Evolutionary conservation across 2,113 vertebrate genomes (phyloP).

Genomic region (Nestor notabilis): DNA sequence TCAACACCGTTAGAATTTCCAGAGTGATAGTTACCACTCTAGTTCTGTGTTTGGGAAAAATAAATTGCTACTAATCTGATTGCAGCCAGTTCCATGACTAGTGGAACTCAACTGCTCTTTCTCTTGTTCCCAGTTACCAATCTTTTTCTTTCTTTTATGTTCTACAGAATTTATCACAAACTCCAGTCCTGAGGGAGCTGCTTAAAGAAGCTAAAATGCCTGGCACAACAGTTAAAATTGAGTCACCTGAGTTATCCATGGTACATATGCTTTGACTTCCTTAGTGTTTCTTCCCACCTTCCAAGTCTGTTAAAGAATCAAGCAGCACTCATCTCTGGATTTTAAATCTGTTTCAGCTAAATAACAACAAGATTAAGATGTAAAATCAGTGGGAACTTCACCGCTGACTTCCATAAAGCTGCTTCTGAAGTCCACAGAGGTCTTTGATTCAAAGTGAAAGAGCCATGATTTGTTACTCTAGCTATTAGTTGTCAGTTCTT

Average conservation of each 20-base stretch:
- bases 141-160: background rate
- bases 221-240: slow-evolving; percentile 77
- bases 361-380: background rate
- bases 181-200: slow-evolving; percentile 83
- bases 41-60: background rate
- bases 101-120: background rate
- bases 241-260: slow-evolving; percentile 72
- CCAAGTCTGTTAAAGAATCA: background rate
- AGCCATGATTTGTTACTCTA: background rate
- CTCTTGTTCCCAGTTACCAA: background rate
- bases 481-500: background rate
- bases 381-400: background rate
- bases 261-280: slow-evolving; percentile 43
- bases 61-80: background rate
- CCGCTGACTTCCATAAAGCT: background rate
- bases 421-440: background rate
- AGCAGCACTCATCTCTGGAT: background rate
- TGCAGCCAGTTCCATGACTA: background rate
- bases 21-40: background rate
- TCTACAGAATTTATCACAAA: slow-evolving; percentile 92
- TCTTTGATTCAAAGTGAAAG: background rate
- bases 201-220: slow-evolving; percentile 84
- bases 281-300: background rate
- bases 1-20: background rate
- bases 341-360: background rate